Base-by-base conservation (phyloP, 1,140 invertebrate genomes). In the Ceratina japonica region DNA sequence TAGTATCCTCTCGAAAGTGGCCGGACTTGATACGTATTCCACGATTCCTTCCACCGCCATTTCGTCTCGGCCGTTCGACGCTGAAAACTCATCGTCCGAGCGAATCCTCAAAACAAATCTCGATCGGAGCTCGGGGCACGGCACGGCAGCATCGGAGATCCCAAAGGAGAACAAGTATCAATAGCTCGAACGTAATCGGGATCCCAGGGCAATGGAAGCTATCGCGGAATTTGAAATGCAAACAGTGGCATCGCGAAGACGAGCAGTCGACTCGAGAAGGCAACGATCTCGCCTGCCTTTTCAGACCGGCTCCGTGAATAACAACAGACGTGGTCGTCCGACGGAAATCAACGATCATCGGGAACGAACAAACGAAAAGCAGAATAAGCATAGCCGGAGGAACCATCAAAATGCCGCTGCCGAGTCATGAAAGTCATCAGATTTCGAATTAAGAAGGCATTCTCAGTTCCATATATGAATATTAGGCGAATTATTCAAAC, bases 151-250 rank as follows among this genome's bases (percentile, higher is more conserved):
- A 15, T 16, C 22, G 16, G 16, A 20, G 66, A 56, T n/a, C 54
- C 54, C 54, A n/a, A n/a, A 56, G 54, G 54, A 16, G 16, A 31
- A 27, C 65, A 20, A 56, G 51, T 70, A 70, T 58, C 66, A 20
- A 70, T 70, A 70, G 20, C 66, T 20, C 51, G 51, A 56, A 70
- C 66, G 66, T 58, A 69, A 56, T 54, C 66, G 51, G 13, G 66
- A 58, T 27, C 51, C 51, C 51, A 15, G 5, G 13, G 66, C 51
- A 56, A 70, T 16, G 51, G 24, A 31, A 8, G 51, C 66, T 18
- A 70, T 56, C 66, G 27, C 52, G 24, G 66, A 56, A 70, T 70
- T 69, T 56, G 24, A 58, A 56, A 70, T 70, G 66, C 66, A 70
- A 70, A 70, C 66, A 31, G 66, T 56, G 24, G 10, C 51, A 69